A percentile compares a stretch with the other conserved stretches of the same genome.
Evolutionary conservation across 2,113 vertebrate species (phyloP).

Genomic region (Mesitornis unicolor): DNA sequence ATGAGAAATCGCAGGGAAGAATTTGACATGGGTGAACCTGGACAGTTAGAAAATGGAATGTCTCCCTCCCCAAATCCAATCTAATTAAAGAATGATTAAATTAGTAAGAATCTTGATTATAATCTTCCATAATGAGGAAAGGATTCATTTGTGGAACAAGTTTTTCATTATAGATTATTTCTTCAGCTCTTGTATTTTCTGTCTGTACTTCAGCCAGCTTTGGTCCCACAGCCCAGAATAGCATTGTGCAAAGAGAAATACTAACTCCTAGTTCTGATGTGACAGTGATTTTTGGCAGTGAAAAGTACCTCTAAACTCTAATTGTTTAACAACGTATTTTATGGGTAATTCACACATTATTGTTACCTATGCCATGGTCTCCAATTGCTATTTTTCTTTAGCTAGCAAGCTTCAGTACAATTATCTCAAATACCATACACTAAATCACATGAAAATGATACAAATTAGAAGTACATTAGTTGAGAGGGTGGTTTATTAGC

Average conservation of each 20-base stretch:
- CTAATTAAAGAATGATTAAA: background rate
- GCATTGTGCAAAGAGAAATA: background rate
- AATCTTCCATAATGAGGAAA: conserved; percentile 2
- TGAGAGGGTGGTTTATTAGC: background rate
- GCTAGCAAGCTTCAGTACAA: background rate
- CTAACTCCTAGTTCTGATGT: background rate
- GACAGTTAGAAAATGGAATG: background rate
- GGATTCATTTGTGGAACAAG: background rate
- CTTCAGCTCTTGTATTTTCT: background rate
- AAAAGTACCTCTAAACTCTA: background rate
- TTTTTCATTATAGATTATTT: background rate
- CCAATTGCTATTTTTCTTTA: background rate
- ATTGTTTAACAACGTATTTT: background rate
- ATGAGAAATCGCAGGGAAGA: background rate
- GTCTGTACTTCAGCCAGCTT: background rate
- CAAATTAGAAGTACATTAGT: background rate
- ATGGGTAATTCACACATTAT: background rate
- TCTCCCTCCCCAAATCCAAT: background rate
- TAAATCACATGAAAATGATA: background rate
- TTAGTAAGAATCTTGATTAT: background rate
- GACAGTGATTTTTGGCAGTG: background rate
- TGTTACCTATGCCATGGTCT: background rate
- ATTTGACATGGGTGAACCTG: background rate
- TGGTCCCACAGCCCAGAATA: background rate
- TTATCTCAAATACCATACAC: background rate